phyloP scores from a whole-genome alignment of 2,888 invertebrate genomes.

The Yponomeuta evonymella region DNA sequence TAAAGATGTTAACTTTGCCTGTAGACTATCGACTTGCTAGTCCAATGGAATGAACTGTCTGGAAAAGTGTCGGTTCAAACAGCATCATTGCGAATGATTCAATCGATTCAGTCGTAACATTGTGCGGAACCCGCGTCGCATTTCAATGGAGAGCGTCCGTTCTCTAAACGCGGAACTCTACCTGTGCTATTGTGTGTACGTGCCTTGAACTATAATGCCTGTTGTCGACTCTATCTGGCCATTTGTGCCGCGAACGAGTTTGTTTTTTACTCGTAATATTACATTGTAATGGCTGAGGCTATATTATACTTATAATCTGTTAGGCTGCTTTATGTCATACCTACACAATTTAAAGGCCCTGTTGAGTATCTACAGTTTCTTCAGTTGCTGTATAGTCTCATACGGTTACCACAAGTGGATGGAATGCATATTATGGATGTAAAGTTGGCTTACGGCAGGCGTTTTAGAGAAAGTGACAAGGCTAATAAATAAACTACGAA shows the following conservation, averaged over 20 bases:
- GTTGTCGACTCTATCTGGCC: conserved; percentile 22
- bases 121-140: not conserved
- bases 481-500: too few relatives aligned
- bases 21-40: not conserved
- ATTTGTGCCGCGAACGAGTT: conserved; percentile 21
- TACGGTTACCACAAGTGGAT: too few relatives aligned
- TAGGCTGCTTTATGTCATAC: not conserved
- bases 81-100: not conserved
- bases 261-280: conserved; percentile 10
- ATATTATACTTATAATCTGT: not conserved
- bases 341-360: not conserved
- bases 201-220: conserved; percentile 35
- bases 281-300: not conserved
- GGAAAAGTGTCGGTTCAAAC: not conserved
- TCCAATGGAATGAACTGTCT: not conserved
- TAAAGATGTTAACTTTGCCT: too few relatives aligned
- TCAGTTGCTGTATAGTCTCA: too few relatives aligned
- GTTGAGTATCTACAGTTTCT: too few relatives aligned
- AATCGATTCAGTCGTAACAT: conserved; percentile 1
- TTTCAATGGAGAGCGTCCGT: conserved; percentile 31
- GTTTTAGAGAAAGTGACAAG: too few relatives aligned
- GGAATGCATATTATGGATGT: too few relatives aligned
- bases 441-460: too few relatives aligned
- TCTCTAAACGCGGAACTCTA: conserved; percentile 33
- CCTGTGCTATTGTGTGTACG: conserved; percentile 30